A percentile compares a stretch with the other conserved stretches of the same genome.
Conservation (phyloP, 1,140 invertebrate genomes). For the Drosophila kepulauana region DNA sequence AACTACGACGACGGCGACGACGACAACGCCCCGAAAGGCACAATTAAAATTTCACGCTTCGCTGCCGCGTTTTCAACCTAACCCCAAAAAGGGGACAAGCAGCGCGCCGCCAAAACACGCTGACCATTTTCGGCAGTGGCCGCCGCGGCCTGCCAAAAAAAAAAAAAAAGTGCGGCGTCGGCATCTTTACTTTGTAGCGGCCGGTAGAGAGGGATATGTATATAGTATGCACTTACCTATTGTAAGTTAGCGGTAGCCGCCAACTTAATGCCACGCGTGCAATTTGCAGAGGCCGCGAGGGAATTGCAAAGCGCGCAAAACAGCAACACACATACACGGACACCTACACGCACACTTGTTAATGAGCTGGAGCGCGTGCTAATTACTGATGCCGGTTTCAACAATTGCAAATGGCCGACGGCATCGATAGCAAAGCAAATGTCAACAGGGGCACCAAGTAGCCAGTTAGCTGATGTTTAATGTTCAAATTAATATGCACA, state of each 20-base stretch:
- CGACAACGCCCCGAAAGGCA: conserved; percentile 80
- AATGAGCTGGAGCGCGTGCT: conserved; percentile 59
- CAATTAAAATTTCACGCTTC: conserved; percentile 81
- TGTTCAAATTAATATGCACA: background rate
- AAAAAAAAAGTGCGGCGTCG: conserved; percentile 50
- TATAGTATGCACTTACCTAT: background rate
- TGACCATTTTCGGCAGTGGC: conserved; percentile 65
- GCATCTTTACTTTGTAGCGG: conserved; percentile 56
- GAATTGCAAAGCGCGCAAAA: conserved; percentile 36
- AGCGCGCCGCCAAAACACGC: conserved; percentile 47
- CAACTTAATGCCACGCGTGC: conserved; percentile 64
- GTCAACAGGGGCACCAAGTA: conserved; percentile 2
- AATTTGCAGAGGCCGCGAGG: conserved; percentile 53
- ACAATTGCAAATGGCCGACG: conserved; percentile 26
- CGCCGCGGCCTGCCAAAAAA: conserved; percentile 25
- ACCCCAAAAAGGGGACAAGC: conserved; percentile 61
- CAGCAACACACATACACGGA: background rate
- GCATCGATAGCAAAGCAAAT: conserved; percentile 6
- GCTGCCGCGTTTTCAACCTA: conserved; percentile 13
- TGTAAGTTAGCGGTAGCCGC: conserved; percentile 4
- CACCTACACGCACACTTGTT: conserved; percentile 31
- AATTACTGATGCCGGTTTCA: conserved; percentile 61
- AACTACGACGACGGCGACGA: conserved; percentile 61
- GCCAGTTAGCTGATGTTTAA: background rate
- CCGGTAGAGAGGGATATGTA: conserved; percentile 11